These are phyloP conservation scores for Muricea muricata DNA, from an alignment of 92 coral and sea anemone genomes.

Conservation along the genomic window DNA sequence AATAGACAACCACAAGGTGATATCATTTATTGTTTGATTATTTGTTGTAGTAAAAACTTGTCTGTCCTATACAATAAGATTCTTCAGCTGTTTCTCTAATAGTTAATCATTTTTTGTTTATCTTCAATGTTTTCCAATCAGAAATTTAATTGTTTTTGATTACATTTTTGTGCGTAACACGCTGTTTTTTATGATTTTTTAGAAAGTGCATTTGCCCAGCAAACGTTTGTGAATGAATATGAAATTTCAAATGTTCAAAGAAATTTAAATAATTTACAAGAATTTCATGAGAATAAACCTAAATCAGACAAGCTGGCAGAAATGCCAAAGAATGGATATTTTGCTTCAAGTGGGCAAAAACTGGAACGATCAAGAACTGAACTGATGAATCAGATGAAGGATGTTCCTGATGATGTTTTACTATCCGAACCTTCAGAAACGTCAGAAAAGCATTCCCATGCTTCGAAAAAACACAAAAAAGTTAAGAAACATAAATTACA, in stretches of 20 bases:
- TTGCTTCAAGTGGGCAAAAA: not conserved
- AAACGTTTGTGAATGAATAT: not conserved
- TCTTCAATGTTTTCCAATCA: no score
- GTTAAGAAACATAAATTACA: slow-evolving; percentile 31
- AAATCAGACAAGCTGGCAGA: slow-evolving; percentile 86
- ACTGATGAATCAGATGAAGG: not conserved
- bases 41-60: not conserved
- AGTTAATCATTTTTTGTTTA: no score
- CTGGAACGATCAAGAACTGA: not conserved
- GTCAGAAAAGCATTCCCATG: slow-evolving; percentile 10
- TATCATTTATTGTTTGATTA: not conserved
- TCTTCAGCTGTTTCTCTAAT: not conserved
- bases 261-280: not conserved
- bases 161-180: no score
- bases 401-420: not conserved
- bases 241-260: not conserved
- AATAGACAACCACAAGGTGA: slow-evolving; percentile 4
- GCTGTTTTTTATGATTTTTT: not conserved
- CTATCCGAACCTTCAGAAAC: not conserved
- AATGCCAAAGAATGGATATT: slow-evolving; percentile 19
- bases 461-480: slow-evolving; percentile 41
- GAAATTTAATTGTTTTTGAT: no score
- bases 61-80: not conserved
- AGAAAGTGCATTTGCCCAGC: not conserved
- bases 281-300: slow-evolving; percentile 68